Evolutionary conservation across 2,113 vertebrate species (phyloP).

Genomic region (Eurypyga helias): DNA sequence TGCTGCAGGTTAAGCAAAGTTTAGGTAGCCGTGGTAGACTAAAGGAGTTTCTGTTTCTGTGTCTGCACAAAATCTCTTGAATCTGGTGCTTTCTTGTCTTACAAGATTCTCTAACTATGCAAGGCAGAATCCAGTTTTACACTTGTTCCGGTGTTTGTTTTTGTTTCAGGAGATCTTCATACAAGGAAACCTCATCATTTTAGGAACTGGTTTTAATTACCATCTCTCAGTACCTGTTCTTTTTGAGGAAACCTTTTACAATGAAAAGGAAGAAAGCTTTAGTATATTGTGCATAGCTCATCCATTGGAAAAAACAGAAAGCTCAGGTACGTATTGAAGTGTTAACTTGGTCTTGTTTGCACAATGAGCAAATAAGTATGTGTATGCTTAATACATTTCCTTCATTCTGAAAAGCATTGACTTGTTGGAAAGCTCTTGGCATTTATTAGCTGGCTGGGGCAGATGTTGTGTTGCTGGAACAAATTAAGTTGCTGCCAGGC

Average conservation of each 20-base stretch:
- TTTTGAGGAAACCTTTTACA: slow-evolving; percentile 99
- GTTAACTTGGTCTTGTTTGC: neutral
- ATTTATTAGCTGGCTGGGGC: neutral
- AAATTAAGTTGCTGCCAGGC: neutral
- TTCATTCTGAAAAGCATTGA: neutral
- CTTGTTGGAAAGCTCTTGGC: neutral
- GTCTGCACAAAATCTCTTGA: neutral
- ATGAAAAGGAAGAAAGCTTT: slow-evolving; percentile 94
- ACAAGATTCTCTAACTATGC: neutral
- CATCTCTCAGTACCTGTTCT: slow-evolving; percentile 85
- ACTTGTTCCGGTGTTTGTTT: neutral
- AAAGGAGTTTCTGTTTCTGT: neutral
- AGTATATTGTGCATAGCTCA: slow-evolving; percentile 91
- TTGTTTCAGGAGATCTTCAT: slow-evolving; percentile 87
- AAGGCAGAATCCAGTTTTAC: neutral
- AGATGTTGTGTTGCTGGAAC: neutral
- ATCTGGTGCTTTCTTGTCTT: neutral
- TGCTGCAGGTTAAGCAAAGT: neutral
- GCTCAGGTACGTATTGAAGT: slow-evolving; percentile 70
- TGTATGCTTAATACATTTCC: neutral
- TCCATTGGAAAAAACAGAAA: slow-evolving; percentile 83
- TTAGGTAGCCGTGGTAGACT: neutral
- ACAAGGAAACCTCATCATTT: slow-evolving; percentile 85
- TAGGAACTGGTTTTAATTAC: slow-evolving; percentile 82
- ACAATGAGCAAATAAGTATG: neutral